A percentile compares a stretch with the other conserved stretches of the same genome.
These are phyloP conservation scores for Mus spretus DNA, from an alignment of 2,797 vertebrate genomes.

Conservation along the genomic window DNA sequence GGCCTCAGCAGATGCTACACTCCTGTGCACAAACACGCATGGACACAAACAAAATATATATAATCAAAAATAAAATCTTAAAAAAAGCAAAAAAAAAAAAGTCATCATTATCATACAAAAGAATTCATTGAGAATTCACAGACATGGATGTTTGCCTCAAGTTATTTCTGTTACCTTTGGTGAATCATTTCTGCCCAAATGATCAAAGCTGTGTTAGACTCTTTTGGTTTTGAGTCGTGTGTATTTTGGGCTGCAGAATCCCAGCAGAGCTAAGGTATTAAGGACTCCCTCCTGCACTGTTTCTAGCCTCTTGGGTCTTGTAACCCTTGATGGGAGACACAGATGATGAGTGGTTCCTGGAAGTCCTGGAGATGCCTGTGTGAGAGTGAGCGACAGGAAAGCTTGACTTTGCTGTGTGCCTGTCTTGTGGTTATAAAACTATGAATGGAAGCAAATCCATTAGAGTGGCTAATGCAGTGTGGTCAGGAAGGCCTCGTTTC, in stretches of 20 bases:
- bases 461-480: conserved; percentile 62
- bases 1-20: neutral
- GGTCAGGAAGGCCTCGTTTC: conserved; percentile 69
- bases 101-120: neutral
- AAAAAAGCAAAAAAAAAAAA: neutral
- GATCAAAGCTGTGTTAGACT: conserved; percentile 34
- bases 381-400: conserved; percentile 38
- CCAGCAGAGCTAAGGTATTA: neutral
- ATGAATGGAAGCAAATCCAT: conserved; percentile 75
- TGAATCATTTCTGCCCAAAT: neutral
- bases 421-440: conserved; percentile 71
- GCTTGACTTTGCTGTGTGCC: conserved; percentile 13
- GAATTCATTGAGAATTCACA: conserved; percentile 53
- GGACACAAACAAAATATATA: neutral
- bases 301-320: conserved; percentile 4
- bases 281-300: neutral
- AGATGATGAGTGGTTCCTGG: neutral
- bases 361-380: conserved; percentile 7
- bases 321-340: neutral
- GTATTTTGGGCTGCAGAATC: neutral
- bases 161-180: conserved; percentile 30
- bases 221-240: neutral
- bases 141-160: conserved; percentile 6
- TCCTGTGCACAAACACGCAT: neutral
- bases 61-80: neutral